Base-by-base conservation (phyloP, 2,888 invertebrate species). In the Thereva nobilitata region DNA sequence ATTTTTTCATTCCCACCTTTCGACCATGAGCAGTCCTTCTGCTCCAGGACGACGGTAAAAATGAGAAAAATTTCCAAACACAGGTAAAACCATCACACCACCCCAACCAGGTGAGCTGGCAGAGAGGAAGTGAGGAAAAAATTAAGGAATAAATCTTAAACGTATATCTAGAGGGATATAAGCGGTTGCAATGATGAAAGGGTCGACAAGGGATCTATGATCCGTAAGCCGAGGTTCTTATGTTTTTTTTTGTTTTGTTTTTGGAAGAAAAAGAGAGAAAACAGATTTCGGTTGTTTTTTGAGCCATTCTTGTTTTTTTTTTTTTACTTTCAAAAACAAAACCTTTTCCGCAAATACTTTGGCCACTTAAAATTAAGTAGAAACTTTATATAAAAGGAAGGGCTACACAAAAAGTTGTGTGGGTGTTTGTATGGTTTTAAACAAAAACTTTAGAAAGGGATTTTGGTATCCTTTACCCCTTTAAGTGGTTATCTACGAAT, bases 81-180 rank as follows among this genome's bases (percentile, higher is more conserved):
- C 23, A 23, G 23, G 23, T 23, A 23, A 23, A 2, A 23, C 23
- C 23, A 23, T 23, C 23, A 23, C 23, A 23, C 23, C 23, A 23
- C 23, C 23, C 23, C 23, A 23, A 2, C 23, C 23, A 23, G 23
- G 23, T 23, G 23, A 23, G 2, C 1, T 1, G 23, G 23, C 23
- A 2, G 23, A 2, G 23, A 23, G 23, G 23, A 23, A 23, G 23
- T 23, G 23, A 23, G 23, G 23, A 61, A 50, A 61, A 61, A 61
- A 61, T 61, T 61, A 61, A 61, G 50, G 41, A 61, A 61, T 61
- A 61, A 61, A 61, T 61, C 61, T 61, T 61, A 50, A 61, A 23
- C 23, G 23, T 5, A 8, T 50, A 12, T 49, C 61, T 23, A 9
- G 12, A 41, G 50, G 37, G 50, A 40, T 23, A 23, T 23, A 23